Conservation (phyloP, 2,797 vertebrate species). For the Peromyscus nudipes region DNA sequence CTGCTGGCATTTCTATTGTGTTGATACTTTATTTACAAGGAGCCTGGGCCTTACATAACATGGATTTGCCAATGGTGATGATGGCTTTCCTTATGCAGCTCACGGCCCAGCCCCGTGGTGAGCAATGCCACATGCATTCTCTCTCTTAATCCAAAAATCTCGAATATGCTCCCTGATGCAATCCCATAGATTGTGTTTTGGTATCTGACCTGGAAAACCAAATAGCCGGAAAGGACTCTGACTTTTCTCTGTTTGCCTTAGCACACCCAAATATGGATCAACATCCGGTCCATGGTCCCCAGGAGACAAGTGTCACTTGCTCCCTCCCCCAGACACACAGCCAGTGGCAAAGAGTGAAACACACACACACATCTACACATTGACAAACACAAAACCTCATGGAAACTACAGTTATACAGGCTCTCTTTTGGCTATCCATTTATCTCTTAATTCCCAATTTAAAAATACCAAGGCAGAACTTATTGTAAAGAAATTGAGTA, state of each 20-base stretch:
- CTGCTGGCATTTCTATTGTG: constrained; percentile 31
- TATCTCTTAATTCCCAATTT: not conserved
- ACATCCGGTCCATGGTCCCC: not conserved
- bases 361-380: not conserved
- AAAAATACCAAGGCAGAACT: not conserved
- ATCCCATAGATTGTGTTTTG: constrained; percentile 1
- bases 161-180: constrained; percentile 36
- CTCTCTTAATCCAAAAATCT: constrained; percentile 55
- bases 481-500: not conserved
- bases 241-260: constrained; percentile 41
- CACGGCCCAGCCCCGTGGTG: not conserved
- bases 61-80: not conserved
- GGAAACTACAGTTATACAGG: not conserved
- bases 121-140: constrained; percentile 41
- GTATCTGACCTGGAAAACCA: constrained; percentile 64
- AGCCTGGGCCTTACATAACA: not conserved
- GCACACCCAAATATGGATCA: not conserved
- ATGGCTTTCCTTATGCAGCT: not conserved
- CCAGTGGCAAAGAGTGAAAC: not conserved
- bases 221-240: not conserved
- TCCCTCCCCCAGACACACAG: fast-evolving
- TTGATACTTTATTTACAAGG: not conserved
- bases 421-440: not conserved
- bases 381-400: not conserved
- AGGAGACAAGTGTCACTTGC: not conserved